phyloP scores from a whole-genome alignment of 2,888 invertebrate species.

The Agonopterix arenella region DNA sequence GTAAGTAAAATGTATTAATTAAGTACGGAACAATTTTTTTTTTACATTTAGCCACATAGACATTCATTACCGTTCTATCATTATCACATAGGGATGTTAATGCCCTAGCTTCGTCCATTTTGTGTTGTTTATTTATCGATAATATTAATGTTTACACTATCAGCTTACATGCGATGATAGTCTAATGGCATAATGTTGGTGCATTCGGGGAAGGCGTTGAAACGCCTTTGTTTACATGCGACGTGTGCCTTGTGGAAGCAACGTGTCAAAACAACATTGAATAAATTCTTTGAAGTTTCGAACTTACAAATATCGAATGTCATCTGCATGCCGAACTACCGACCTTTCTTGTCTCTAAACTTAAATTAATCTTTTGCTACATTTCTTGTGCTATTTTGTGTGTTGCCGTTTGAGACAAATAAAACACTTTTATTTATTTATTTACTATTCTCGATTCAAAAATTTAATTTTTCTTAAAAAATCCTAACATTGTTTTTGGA shows the following conservation, averaged over 20 bases:
- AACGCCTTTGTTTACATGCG: constrained; percentile 34
- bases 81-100: too few species aligned
- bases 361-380: too few species aligned
- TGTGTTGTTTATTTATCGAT: constrained; percentile 26
- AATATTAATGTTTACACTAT: constrained; percentile 32
- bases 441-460: too few species aligned
- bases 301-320: too few species aligned
- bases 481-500: too few species aligned
- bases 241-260: constrained; percentile 29
- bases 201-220: constrained; percentile 39
- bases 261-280: constrained; percentile 35
- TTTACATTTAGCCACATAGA: background rate
- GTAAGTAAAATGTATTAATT: constrained; percentile 64
- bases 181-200: constrained; percentile 19
- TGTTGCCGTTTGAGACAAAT: too few species aligned
- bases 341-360: too few species aligned
- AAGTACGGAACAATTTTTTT: background rate
- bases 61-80: too few species aligned
- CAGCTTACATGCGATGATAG: constrained; percentile 22
- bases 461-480: too few species aligned
- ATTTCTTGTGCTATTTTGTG: too few species aligned
- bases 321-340: too few species aligned
- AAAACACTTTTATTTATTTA: too few species aligned
- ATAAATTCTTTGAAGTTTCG: constrained; percentile 19
- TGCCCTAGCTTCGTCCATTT: background rate